Evolutionary conservation across 1,140 invertebrate genomes (phyloP).

Genomic region (Nephila pilipes): DNA sequence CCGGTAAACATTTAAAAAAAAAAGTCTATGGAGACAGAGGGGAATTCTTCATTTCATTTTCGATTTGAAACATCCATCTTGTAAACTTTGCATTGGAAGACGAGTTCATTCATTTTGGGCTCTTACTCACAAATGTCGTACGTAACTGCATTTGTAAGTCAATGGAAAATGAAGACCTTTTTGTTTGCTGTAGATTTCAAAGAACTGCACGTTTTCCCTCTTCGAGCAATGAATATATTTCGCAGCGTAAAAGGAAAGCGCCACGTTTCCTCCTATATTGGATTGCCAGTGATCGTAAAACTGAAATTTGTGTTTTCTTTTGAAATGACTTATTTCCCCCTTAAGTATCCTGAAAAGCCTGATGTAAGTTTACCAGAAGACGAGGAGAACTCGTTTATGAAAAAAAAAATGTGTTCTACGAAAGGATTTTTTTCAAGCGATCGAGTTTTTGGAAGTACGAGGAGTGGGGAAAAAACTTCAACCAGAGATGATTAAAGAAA

Average conservation of each 20-base stretch:
- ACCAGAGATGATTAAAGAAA: too few relatives aligned
- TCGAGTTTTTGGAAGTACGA: too few relatives aligned
- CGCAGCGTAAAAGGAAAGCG: background rate
- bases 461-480: too few relatives aligned
- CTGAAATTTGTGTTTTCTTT: conserved; percentile 25
- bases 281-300: background rate
- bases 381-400: background rate
- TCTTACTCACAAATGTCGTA: background rate
- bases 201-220: background rate
- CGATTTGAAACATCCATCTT: background rate
- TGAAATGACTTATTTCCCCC: background rate
- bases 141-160: conserved; percentile 12
- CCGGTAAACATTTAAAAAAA: background rate
- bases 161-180: conserved; percentile 33
- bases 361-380: background rate
- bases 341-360: background rate
- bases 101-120: background rate
- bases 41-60: background rate
- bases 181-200: conserved; percentile 1
- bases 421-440: background rate
- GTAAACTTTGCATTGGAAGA: conserved; percentile 20
- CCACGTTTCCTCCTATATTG: background rate
- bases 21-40: background rate
- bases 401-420: background rate
- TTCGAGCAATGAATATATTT: conserved; percentile 8